Evolutionary conservation across 2,797 vertebrate species (phyloP).

Genomic region (Graptemys geographica): DNA sequence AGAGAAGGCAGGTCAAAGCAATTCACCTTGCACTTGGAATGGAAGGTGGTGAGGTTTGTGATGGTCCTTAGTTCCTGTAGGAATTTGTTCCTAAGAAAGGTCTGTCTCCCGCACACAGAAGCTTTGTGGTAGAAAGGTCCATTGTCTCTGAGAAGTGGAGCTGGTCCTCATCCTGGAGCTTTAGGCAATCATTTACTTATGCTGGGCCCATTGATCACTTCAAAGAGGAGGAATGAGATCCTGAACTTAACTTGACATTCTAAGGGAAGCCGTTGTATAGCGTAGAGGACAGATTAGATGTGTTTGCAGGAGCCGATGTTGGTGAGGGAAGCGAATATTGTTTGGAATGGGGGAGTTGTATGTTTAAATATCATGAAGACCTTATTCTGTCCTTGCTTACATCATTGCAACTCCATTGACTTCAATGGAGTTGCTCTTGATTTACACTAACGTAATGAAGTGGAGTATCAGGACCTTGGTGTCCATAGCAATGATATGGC

Average conservation of each 20-base stretch:
- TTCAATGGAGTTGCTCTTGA: not conserved
- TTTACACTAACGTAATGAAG: not conserved
- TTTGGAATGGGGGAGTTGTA: not conserved
- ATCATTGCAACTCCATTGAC: not conserved
- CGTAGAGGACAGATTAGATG: not conserved
- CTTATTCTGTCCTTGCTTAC: not conserved
- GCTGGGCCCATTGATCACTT: not conserved
- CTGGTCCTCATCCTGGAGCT: not conserved
- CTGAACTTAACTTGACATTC: not conserved
- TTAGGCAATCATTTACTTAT: not conserved
- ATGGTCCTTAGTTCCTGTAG: not conserved
- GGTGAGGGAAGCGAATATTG: not conserved
- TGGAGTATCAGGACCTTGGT: not conserved
- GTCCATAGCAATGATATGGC: not conserved
- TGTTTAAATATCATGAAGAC: not conserved
- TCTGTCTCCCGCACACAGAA: not conserved
- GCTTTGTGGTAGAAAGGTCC: not conserved
- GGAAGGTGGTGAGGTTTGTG: not conserved
- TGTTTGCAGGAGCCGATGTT: not conserved
- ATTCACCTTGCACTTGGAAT: not conserved
- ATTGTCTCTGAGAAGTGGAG: no score
- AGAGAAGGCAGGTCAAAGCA: not conserved
- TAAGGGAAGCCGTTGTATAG: not conserved
- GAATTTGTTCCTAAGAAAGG: not conserved
- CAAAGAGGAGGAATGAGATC: not conserved